These are phyloP conservation scores for Eueides isabella DNA, from an alignment of 1,140 invertebrate genomes.

Conservation along the genomic window DNA sequence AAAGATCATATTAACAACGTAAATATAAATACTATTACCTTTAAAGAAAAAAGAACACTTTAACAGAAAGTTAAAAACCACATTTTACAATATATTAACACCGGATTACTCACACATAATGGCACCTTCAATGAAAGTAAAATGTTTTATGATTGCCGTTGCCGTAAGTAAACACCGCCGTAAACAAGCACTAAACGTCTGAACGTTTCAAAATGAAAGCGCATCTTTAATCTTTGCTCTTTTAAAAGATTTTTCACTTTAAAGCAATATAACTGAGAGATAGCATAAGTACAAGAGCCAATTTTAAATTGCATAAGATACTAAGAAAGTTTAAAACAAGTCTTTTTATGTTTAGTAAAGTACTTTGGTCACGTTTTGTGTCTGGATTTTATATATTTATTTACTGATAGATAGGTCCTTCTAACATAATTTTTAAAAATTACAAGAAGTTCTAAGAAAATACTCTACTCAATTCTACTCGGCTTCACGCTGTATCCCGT, in stretches of 20 bases:
- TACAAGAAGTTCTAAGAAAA: too few relatives aligned
- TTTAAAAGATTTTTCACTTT: neutral
- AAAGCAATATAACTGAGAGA: neutral
- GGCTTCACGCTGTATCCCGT: too few relatives aligned
- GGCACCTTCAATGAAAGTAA: slow-evolving; percentile 11
- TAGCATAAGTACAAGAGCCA: neutral
- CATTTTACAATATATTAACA: slow-evolving; percentile 6
- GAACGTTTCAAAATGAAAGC: slow-evolving; percentile 14
- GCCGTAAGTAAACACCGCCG: slow-evolving; percentile 15
- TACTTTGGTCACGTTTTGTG: too few relatives aligned
- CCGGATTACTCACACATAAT: neutral
- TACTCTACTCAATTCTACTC: too few relatives aligned
- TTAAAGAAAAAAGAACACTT: neutral
- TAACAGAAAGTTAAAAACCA: slow-evolving; percentile 3
- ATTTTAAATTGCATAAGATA: neutral
- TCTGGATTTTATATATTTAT: too few relatives aligned
- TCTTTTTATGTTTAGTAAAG: too few relatives aligned
- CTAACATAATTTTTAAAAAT: too few relatives aligned
- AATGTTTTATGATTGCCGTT: slow-evolving; percentile 1
- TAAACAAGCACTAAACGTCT: slow-evolving; percentile 11
- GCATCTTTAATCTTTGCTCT: neutral
- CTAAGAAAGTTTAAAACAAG: too few relatives aligned
- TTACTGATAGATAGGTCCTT: too few relatives aligned
- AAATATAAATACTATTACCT: too few relatives aligned
- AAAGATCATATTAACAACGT: neutral